These are phyloP conservation scores for Clostera curtula DNA, from an alignment of 2,888 invertebrate species.

Conservation along the genomic window DNA sequence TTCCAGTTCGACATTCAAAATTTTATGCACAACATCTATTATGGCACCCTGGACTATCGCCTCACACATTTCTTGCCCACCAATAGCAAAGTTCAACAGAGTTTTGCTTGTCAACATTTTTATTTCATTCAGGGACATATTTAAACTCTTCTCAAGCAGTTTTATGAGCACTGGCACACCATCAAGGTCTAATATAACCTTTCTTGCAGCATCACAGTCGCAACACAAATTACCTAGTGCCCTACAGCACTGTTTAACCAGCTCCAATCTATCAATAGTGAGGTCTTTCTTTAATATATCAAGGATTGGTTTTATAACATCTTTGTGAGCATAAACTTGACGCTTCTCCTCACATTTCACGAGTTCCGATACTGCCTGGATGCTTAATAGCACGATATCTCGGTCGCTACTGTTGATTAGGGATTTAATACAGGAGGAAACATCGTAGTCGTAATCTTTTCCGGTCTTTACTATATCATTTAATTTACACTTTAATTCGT, in stretches of 20 bases:
- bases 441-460: constrained; percentile 61
- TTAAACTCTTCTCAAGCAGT: constrained; percentile 45
- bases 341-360: constrained; percentile 86
- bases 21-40: constrained; percentile 66
- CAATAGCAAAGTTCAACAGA: constrained; percentile 85
- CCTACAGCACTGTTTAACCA: constrained; percentile 84
- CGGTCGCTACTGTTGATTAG: constrained; percentile 58
- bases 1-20: constrained; percentile 64
- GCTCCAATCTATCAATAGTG: constrained; percentile 56
- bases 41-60: constrained; percentile 72
- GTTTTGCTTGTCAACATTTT: constrained; percentile 82
- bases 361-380: constrained; percentile 86
- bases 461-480: constrained; percentile 58
- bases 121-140: constrained; percentile 58
- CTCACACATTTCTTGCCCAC: constrained; percentile 80
- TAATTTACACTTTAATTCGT: constrained; percentile 60
- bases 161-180: constrained; percentile 66
- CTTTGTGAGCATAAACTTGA: constrained; percentile 78
- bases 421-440: constrained; percentile 54
- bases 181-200: constrained; percentile 57
- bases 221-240: constrained; percentile 93
- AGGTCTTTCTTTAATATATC: constrained; percentile 59
- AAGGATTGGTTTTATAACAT: constrained; percentile 75
- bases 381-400: constrained; percentile 72
- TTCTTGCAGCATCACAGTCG: constrained; percentile 84